Conservation (phyloP, 2,797 vertebrate species). For the Pseudochirops cupreus region DNA sequence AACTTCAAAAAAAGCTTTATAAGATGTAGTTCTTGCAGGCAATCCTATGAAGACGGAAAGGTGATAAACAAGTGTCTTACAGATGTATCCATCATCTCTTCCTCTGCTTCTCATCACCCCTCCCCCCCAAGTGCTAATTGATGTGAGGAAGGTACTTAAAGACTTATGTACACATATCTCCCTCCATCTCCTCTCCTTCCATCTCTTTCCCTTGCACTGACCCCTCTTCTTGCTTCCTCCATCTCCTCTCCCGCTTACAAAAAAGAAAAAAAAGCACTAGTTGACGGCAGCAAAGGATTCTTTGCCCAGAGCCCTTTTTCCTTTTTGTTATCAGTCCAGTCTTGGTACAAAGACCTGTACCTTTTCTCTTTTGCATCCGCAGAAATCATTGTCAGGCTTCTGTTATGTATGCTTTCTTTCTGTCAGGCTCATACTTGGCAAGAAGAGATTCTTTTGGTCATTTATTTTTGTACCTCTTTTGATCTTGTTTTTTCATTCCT, state of each 20-base stretch:
- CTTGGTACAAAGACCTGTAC: neutral
- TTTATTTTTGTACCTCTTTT: constrained; percentile 51
- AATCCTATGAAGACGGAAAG: neutral
- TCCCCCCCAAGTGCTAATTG: neutral
- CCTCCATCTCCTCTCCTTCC: neutral
- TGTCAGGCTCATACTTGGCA: constrained; percentile 30
- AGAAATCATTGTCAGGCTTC: neutral
- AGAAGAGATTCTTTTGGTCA: constrained; percentile 23
- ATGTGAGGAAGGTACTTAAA: neutral
- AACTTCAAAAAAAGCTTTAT: neutral
- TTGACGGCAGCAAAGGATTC: neutral
- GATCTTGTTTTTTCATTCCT: constrained; percentile 41
- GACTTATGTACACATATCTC: neutral
- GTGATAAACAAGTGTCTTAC: neutral
- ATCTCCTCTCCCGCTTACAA: neutral
- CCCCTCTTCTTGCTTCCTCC: neutral
- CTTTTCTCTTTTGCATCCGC: neutral
- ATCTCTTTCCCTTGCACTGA: neutral
- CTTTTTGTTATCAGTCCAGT: neutral
- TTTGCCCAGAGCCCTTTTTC: neutral
- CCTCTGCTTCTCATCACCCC: neutral
- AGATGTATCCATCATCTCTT: neutral
- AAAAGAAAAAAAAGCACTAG: neutral
- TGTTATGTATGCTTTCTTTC: neutral
- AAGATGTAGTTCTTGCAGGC: neutral